A percentile compares a stretch with the other conserved stretches of the same genome.
These are phyloP conservation scores for Strigamia crassipes DNA, from an alignment of 2,888 invertebrate genomes.

Conservation along the genomic window DNA sequence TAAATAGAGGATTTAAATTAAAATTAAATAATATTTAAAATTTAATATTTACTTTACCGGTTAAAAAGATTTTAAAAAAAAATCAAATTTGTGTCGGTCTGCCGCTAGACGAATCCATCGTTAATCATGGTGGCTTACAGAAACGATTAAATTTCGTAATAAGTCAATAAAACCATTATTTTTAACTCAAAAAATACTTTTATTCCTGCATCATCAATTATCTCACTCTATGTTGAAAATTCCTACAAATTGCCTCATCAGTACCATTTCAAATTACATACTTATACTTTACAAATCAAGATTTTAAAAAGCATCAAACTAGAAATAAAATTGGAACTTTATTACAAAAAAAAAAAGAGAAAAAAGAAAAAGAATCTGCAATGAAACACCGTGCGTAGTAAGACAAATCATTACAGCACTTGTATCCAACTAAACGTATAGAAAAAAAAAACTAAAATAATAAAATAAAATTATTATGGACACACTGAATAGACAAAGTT, in stretches of 20 bases:
- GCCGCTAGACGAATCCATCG: not conserved
- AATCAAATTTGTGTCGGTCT: not conserved
- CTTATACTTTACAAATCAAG: not conserved
- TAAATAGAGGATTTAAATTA: too few species aligned
- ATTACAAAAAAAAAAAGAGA: not conserved
- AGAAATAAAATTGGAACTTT: not conserved
- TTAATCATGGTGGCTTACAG: not conserved
- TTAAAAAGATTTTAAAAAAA: not conserved
- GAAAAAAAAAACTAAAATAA: not conserved
- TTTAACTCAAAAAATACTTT: constrained; percentile 38
- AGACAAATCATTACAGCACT: not conserved
- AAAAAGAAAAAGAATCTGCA: not conserved
- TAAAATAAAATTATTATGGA: not conserved
- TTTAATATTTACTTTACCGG: too few species aligned
- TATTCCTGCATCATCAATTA: constrained; percentile 27
- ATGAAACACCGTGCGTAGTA: constrained; percentile 18
- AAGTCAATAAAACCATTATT: not conserved
- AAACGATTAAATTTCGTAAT: not conserved
- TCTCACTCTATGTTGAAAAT: constrained; percentile 9
- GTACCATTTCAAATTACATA: constrained; percentile 6
- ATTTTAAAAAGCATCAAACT: not conserved
- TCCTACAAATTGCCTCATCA: not conserved
- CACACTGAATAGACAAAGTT: not conserved
- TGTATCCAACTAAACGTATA: not conserved
- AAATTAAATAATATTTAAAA: not conserved